Percentiles rank a stretch among this genome's conserved stretches.
These are phyloP conservation scores for Ancistrus triradiatus DNA, from an alignment of 2,113 vertebrate genomes.

Conservation along the genomic window DNA sequence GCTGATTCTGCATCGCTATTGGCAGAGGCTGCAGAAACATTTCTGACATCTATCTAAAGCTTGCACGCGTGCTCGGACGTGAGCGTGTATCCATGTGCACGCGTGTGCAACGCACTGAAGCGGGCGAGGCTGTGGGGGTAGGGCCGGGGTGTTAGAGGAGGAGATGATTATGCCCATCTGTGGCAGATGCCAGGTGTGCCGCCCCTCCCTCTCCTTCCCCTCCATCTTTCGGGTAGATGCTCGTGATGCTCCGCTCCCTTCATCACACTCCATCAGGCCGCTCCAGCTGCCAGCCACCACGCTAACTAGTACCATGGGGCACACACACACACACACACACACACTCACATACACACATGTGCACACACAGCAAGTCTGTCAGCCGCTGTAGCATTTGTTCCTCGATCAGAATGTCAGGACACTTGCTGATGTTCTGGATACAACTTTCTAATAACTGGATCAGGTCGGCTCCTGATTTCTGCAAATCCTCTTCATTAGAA, in stretches of 20 bases:
- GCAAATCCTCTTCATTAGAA: neutral
- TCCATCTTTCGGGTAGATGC: conserved; percentile 39
- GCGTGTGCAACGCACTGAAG: conserved; percentile 15
- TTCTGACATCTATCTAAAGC: too few species aligned
- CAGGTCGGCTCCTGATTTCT: neutral
- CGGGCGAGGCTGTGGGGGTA: conserved; percentile 33
- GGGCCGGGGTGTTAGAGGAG: conserved; percentile 41
- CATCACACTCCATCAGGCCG: conserved; percentile 65
- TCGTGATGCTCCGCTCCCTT: conserved; percentile 46
- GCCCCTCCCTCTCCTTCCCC: conserved; percentile 34
- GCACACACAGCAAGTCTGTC: neutral
- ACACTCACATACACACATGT: conserved; percentile 10
- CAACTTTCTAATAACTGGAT: neutral
- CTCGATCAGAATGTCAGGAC: neutral
- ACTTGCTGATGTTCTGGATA: conserved; percentile 1
- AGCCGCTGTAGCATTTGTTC: neutral
- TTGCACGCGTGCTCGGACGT: neutral
- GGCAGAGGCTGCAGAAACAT: too few species aligned
- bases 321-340: conserved; percentile 32
- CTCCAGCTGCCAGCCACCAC: conserved; percentile 64
- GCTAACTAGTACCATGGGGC: conserved; percentile 60
- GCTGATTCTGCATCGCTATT: too few species aligned
- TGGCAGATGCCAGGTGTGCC: conserved; percentile 71
- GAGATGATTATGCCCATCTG: conserved; percentile 72
- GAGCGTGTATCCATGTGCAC: conserved; percentile 6